These are phyloP conservation scores for Troglohyphantes excavatus DNA, from an alignment of 2,888 invertebrate genomes.

Conservation along the genomic window DNA sequence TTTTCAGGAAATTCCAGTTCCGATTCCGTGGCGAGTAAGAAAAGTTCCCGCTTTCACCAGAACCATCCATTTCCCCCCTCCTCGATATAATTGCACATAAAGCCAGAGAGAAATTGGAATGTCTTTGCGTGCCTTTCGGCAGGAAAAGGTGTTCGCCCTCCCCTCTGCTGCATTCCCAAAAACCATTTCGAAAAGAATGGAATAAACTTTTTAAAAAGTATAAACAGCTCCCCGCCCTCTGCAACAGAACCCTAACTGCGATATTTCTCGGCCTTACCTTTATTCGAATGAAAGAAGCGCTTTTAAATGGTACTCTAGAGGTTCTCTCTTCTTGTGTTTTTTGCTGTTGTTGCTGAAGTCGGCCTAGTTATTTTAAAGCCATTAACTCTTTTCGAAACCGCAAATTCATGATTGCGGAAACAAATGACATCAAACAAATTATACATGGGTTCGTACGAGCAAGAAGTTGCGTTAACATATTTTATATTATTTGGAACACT, in stretches of 20 bases:
- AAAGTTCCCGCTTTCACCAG: constrained; percentile 7
- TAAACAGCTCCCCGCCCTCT: constrained; percentile 37
- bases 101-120: constrained; percentile 38
- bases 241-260: background rate
- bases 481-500: background rate
- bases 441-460: background rate
- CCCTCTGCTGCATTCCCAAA: background rate
- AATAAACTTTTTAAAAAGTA: constrained; percentile 40
- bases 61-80: constrained; percentile 48
- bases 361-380: background rate
- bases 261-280: background rate
- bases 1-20: constrained; percentile 57
- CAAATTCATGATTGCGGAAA: background rate
- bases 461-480: background rate
- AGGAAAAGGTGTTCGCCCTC: background rate
- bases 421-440: constrained; percentile 1
- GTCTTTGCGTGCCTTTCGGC: constrained; percentile 37
- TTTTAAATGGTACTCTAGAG: constrained; percentile 12
- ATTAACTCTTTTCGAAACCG: constrained; percentile 16
- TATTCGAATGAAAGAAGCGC: constrained; percentile 20
- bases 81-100: constrained; percentile 57
- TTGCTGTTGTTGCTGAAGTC: background rate
- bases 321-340: background rate
- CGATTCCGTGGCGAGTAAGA: constrained; percentile 15
- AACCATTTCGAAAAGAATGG: constrained; percentile 12